Percentiles rank a stretch among this genome's conserved stretches.
Evolutionary conservation across 2,797 vertebrate genomes (phyloP).

Genomic region (Australoheros facetus): DNA sequence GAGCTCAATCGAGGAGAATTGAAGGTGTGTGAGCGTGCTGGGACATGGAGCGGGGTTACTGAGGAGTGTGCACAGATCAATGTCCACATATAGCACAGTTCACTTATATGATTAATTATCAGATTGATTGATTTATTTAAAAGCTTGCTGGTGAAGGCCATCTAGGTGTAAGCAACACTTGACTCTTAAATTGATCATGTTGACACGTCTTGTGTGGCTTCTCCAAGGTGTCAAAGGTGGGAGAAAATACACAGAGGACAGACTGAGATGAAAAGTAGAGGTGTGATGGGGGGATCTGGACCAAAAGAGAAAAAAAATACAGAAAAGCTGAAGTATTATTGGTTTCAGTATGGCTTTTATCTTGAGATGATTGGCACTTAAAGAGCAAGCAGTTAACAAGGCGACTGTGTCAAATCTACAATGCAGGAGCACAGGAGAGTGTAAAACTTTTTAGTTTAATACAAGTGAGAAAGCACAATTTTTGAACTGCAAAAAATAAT

Average conservation of each 20-base stretch:
- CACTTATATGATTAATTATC: conserved; percentile 64
- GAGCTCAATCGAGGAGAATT: conserved; percentile 20
- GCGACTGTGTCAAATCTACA: conserved; percentile 12
- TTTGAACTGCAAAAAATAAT: conserved; percentile 22
- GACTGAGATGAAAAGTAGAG: not conserved
- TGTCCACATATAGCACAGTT: conserved; percentile 35
- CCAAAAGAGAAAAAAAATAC: not conserved
- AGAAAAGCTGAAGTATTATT: not conserved
- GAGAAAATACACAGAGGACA: conserved; percentile 7
- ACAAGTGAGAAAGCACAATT: conserved; percentile 9
- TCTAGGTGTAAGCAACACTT: not conserved
- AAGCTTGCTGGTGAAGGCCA: conserved; percentile 47
- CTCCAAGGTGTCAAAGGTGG: not conserved
- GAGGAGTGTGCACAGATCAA: conserved; percentile 33
- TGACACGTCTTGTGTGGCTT: conserved; percentile 2
- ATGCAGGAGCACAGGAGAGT: conserved; percentile 10
- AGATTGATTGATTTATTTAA: conserved; percentile 56
- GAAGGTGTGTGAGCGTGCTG: conserved; percentile 10
- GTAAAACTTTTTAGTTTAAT: conserved; percentile 21
- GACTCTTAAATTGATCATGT: conserved; percentile 31
- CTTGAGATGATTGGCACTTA: conserved; percentile 25
- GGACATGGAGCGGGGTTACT: not conserved
- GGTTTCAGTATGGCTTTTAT: conserved; percentile 10
- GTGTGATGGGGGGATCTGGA: not conserved
- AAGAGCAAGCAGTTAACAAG: conserved; percentile 17